These are phyloP conservation scores for Poecilia velifera DNA, from an alignment of 2,797 vertebrate species.

Conservation along the genomic window DNA sequence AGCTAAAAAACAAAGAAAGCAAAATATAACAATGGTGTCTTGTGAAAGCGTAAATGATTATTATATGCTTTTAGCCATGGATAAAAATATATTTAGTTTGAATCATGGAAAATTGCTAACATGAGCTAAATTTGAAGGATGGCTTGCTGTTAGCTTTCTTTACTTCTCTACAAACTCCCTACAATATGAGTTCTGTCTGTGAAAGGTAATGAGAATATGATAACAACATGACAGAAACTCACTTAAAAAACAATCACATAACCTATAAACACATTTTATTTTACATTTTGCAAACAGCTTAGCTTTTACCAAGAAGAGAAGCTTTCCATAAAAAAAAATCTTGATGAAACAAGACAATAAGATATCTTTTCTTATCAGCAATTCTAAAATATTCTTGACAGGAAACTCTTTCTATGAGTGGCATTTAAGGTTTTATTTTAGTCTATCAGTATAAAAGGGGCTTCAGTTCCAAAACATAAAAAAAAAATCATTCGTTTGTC, in stretches of 20 bases:
- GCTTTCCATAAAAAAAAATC: background rate
- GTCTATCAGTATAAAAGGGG: background rate
- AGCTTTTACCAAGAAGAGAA: background rate
- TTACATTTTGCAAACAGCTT: background rate
- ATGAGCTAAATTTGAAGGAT: background rate
- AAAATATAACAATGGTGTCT: background rate
- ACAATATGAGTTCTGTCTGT: background rate
- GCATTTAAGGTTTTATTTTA: background rate
- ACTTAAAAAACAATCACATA: background rate
- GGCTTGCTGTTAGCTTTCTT: background rate
- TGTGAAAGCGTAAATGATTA: background rate
- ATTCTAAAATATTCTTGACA: background rate
- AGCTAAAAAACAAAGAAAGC: background rate
- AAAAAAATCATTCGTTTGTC: background rate
- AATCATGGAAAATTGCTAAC: background rate
- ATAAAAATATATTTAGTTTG: background rate
- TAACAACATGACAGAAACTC: background rate
- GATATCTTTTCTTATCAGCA: background rate
- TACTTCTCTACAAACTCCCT: background rate
- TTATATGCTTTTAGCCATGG: background rate
- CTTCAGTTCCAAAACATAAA: background rate
- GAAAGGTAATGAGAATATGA: slow-evolving; percentile 11
- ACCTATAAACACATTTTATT: too few relatives aligned
- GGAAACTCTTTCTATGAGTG: background rate
- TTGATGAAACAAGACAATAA: background rate